These are phyloP conservation scores for Erpornis zantholeuca DNA, from an alignment of 2,113 vertebrate species.

Conservation along the genomic window DNA sequence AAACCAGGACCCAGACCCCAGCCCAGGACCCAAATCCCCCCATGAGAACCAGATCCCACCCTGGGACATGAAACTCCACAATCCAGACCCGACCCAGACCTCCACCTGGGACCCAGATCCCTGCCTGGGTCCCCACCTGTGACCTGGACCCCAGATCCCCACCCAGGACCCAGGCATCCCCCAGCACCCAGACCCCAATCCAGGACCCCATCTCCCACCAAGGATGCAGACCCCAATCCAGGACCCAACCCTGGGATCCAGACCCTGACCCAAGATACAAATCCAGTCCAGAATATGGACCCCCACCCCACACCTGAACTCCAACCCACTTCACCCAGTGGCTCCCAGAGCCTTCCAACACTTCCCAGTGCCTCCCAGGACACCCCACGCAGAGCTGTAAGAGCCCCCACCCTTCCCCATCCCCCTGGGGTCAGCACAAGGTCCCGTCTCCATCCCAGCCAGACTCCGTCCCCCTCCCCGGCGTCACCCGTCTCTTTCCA, in stretches of 20 bases:
- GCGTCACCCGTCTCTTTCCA: neutral
- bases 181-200: neutral
- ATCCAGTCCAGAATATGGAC: neutral
- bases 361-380: neutral
- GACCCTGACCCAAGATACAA: neutral
- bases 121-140: too few relatives aligned
- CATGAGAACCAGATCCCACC: neutral
- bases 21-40: neutral
- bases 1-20: too few relatives aligned
- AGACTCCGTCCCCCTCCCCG: neutral
- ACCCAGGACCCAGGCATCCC: too few relatives aligned
- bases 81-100: neutral
- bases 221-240: neutral
- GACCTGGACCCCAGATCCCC: too few relatives aligned
- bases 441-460: rapidly evolving
- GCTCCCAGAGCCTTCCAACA: neutral
- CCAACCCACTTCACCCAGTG: neutral
- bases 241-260: neutral
- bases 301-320: too few relatives aligned
- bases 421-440: neutral
- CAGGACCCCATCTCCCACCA: too few relatives aligned
- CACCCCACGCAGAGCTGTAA: rapidly evolving
- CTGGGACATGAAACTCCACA: neutral
- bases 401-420: too few relatives aligned
- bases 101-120: neutral